These are phyloP conservation scores for Leptopterna dolabrata DNA, from an alignment of 2,888 invertebrate species.

Conservation along the genomic window DNA sequence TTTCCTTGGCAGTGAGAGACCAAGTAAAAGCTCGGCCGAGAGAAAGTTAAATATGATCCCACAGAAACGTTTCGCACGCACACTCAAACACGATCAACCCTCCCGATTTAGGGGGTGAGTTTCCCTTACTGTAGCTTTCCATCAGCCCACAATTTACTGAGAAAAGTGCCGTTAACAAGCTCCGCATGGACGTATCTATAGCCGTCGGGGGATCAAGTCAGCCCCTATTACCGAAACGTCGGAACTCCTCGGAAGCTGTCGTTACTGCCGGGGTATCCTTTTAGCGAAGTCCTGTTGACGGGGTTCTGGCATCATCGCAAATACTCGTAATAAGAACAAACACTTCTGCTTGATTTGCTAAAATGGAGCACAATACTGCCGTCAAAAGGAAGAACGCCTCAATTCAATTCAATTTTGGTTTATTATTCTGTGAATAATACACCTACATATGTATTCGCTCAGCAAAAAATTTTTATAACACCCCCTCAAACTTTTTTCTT, in stretches of 20 bases:
- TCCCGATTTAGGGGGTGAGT: background rate
- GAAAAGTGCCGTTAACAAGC: conserved; percentile 27
- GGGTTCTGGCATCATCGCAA: background rate
- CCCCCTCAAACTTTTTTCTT: too few species aligned
- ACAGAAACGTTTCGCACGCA: background rate
- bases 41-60: conserved; percentile 40
- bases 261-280: background rate
- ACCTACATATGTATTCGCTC: too few species aligned
- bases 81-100: background rate
- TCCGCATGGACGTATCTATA: conserved; percentile 18
- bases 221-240: conserved; percentile 10
- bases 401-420: too few species aligned
- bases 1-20: background rate
- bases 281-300: background rate
- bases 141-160: conserved; percentile 14
- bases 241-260: background rate
- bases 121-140: conserved; percentile 4
- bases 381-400: too few species aligned
- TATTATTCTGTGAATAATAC: too few species aligned
- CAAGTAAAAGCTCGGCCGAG: background rate
- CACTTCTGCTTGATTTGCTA: background rate
- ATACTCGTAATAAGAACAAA: conserved; percentile 6
- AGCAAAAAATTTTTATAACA: too few species aligned
- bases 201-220: background rate
- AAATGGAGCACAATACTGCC: too few species aligned